Base-by-base conservation (phyloP, 1,140 invertebrate species). In the Aphelenchoides avenae region DNA sequence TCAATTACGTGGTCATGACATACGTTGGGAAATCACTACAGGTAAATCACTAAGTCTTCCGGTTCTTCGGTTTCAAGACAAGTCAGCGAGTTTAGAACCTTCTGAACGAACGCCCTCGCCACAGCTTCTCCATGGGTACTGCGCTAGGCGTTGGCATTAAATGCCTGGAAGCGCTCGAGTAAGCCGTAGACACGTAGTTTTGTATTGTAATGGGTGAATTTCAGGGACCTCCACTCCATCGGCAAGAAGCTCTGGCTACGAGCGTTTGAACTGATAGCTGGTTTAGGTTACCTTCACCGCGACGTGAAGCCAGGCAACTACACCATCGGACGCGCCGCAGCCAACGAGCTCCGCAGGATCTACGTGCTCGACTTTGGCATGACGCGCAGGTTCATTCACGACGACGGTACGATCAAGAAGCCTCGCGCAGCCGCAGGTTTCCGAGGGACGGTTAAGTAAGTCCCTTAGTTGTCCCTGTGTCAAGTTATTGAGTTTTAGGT, bases 331-430 rank as follows among this genome's bases (percentile, higher is more conserved):
- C 46, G 42, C 11, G 44, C 43, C 5, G 40, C 51, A 47, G 27
- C n/a, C 7, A 31, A 26, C 29, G 18, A 40, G 11, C 31, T 44
- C 9, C 64, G 55, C 26, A 27, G 24, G 29, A 60, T 75, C 5
- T 61, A 56, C 15, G 20, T 98, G 91, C 81, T 99, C 67, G 94
- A 99, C 81, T 99, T 97, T 81, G 94, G 94, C 24, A 80, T 99
- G 29, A 92, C 93, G 26, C 82, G 94, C 5, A 92, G 97, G 80
- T 98, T 95, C 27, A 44, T 47, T 20, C 91, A 60, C 24, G 52
- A 51, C 27, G 29, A 68, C 34, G 55, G 15, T 15, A 44, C 11
- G 29, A 44, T 11, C 9, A 44, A 26, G 20, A 11, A 44, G 20
- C 11, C 9, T 11, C 29, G 11, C 9, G 22, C 9, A 44, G 15